phyloP scores from a whole-genome alignment of 2,888 invertebrate species.

The Cerceris ruficornis region DNA sequence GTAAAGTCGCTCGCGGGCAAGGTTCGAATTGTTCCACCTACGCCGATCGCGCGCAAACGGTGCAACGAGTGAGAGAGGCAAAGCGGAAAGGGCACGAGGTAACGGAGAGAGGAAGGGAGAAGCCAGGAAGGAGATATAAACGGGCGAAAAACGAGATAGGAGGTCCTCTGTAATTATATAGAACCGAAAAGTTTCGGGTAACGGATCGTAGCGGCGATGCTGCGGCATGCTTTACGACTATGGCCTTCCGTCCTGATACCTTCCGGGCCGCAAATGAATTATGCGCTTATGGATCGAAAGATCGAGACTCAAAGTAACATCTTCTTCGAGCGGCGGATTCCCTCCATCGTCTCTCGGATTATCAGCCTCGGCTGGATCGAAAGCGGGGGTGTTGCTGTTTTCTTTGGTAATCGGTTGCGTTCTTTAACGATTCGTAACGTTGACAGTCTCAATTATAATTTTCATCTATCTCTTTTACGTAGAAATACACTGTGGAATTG shows the following conservation, averaged over 20 bases:
- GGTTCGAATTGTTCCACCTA: constrained; percentile 57
- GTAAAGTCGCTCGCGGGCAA: constrained; percentile 45
- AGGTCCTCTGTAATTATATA: constrained; percentile 52
- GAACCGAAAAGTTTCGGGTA: constrained; percentile 40
- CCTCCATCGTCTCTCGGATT: constrained; percentile 48
- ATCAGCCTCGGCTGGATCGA: constrained; percentile 36
- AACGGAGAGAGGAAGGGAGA: constrained; percentile 15
- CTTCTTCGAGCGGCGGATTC: constrained; percentile 44
- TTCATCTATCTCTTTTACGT: too few species aligned
- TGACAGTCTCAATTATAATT: too few species aligned
- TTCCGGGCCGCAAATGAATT: constrained; percentile 56
- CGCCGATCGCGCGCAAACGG: constrained; percentile 30
- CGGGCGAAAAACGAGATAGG: constrained; percentile 34
- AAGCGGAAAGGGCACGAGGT: constrained; percentile 8
- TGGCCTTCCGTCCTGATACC: constrained; percentile 50
- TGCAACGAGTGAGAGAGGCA: not conserved
- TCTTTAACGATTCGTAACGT: too few species aligned
- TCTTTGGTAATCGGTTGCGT: too few species aligned
- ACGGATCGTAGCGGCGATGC: constrained; percentile 27
- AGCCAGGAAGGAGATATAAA: constrained; percentile 13
- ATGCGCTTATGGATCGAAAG: constrained; percentile 49
- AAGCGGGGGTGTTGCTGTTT: constrained; percentile 34
- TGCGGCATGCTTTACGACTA: constrained; percentile 22
- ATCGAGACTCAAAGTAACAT: constrained; percentile 58
- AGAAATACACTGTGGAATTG: too few species aligned